Evolutionary conservation across 2,113 vertebrate species (phyloP), one percentile per base, ranked within the genome.

Genomic region (Galbula dea): DNA sequence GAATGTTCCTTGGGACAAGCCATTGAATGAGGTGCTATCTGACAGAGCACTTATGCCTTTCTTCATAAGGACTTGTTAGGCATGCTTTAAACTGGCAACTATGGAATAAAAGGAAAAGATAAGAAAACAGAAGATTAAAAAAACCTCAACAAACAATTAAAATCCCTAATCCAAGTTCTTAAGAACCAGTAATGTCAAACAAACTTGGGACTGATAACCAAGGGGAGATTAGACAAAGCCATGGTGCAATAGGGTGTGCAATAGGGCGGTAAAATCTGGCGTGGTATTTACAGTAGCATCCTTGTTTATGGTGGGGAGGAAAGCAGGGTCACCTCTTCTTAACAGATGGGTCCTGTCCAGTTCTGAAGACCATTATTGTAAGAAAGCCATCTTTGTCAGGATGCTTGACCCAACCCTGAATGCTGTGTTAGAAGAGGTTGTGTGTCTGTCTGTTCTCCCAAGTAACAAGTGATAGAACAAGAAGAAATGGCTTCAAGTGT

Each of bases 161-260:
- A 86, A 55, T 27, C 16, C 22, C 17, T 54, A 63, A 67, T 6
- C 6, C 18, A 34, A 69, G 45, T 21, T 79, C 80, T 77, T 54
- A 67, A 86, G 75, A 75, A 34, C 6, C 4, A 74, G 18, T 21
- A 76, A 78, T 21, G 9, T 51, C 48, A 81, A 63, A 41, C 13
- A 61, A 68, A 76, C 15, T 18, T 2, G 34, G n/a, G 32, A 58
- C 10, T 62, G 46, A 46, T 43, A 85, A 41, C 7, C 12, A n/a
- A 22, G 18, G 88, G 43, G 36, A 39, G 54, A 77, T 32, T 19
- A 2, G 19, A 22, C 13, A 29, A 22, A 21, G 32, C 1, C 1
- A 2, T 9, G 26, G 7, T 8, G 22, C 29, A 63, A 37, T 1
- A n/a, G 7, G 46, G 5, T 1, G 1, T 30, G 36, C 19, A n/a